Base-by-base conservation (phyloP, 2,888 invertebrate species). In the Formica aserva region DNA sequence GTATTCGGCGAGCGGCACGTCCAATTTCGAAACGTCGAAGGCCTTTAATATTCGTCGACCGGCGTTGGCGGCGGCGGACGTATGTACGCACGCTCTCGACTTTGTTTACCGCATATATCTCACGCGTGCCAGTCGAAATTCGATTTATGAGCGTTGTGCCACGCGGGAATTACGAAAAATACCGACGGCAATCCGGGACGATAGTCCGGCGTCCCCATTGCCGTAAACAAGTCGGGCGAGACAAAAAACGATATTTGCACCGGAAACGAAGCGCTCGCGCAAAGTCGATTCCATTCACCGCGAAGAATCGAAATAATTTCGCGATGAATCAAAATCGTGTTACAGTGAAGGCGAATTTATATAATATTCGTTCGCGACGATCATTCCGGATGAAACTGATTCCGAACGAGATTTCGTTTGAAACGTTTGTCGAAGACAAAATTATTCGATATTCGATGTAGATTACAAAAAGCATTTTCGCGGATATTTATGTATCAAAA, bases 91-190 rank as follows among this genome's bases (percentile, higher is more conserved):
- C 71, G 45, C 45, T 41, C n/a, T 76, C 74, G 75, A 78, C 78
- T 78, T 74, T 78, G 78, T 78, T 78, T 78, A 78, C 78, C 78
- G 78, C 57, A 74, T 78, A 78, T 78, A 78, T 78, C 78, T 74
- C 78, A 57, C 77, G 52, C 74, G 57, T 78, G 78, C 78, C 78
- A 74, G 57, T 45, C 75, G 75, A 60, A 80, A 80, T 80, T 80
- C 78, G 78, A 80, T 80, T 80, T 80, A 80, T 75, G 78, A 80
- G 75, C 75, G 41, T 41, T 41, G 57, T 57, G 76, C 67, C 76
- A 22, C 71, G 74, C 45, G 74, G 78, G 78, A 60, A 80, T 80
- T 80, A 80, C 78, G 78, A 80, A 80, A 80, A 80, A 80, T 80
- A 80, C 78, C 75, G 60, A 32, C 60, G 78, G 74, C 78, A 80